These are phyloP conservation scores for Pinna nobilis DNA, from an alignment of 1,140 invertebrate genomes.

Conservation along the genomic window DNA sequence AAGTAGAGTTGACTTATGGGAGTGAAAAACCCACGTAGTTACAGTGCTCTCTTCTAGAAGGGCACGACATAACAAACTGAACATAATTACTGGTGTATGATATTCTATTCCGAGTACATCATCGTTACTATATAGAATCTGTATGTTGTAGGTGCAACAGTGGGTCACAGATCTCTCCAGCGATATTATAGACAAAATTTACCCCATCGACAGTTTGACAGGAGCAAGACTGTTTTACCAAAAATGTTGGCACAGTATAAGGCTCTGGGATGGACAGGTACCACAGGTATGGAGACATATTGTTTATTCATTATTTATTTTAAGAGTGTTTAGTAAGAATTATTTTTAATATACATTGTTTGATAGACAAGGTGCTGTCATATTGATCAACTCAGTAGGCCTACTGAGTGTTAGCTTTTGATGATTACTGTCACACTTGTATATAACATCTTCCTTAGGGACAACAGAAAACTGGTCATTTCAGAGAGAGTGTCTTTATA, in stretches of 20 bases:
- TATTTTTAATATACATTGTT: background rate
- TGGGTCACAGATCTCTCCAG: conserved; percentile 93
- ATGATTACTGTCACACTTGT: background rate
- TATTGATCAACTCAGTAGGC: background rate
- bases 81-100: no score
- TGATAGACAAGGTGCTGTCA: background rate
- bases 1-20: no score
- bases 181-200: conserved; percentile 80
- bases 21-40: no score
- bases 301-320: no score
- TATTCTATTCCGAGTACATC: no score
- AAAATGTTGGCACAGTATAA: conserved; percentile 86
- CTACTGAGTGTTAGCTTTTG: no score
- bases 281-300: conserved; percentile 66
- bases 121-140: no score
- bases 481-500: no score
- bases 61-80: no score
- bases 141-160: conserved; percentile 83
- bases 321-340: background rate
- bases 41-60: no score
- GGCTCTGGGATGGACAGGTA: conserved; percentile 88
- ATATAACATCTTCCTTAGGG: background rate
- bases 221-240: conserved; percentile 57
- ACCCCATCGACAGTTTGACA: conserved; percentile 53
- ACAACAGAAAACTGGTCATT: no score